A percentile compares a stretch with the other conserved stretches of the same genome.
Evolutionary conservation across 2,888 invertebrate species (phyloP).

Genomic region (Calliopum simillimum): DNA sequence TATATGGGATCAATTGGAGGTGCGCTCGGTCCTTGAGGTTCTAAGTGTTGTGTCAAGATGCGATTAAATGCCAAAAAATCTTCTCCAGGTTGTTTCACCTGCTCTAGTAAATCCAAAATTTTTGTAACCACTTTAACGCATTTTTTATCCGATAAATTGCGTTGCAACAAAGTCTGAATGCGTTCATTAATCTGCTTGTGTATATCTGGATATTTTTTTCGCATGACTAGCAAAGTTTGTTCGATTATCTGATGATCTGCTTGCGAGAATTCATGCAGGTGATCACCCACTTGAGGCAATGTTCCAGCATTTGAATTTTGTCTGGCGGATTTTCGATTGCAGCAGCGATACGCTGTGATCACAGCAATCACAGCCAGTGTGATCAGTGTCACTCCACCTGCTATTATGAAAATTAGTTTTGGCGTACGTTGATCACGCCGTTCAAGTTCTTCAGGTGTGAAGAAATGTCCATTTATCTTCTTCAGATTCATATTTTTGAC

Average conservation of each 20-base stretch:
- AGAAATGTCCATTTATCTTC: slow-evolving; percentile 57
- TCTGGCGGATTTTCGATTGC: neutral
- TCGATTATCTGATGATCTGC: slow-evolving; percentile 56
- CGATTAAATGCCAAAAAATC: slow-evolving; percentile 59
- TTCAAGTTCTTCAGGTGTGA: slow-evolving; percentile 56
- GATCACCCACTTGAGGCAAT: slow-evolving; percentile 28
- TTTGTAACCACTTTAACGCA: slow-evolving; percentile 56
- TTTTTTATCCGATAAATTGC: slow-evolving; percentile 54
- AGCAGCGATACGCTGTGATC: slow-evolving; percentile 39
- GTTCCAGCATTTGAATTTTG: slow-evolving; percentile 21
- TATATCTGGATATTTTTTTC: slow-evolving; percentile 57
- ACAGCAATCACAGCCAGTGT: slow-evolving; percentile 43
- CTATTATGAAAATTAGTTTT: slow-evolving; percentile 47
- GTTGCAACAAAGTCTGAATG: slow-evolving; percentile 52
- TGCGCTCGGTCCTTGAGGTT: slow-evolving; percentile 49
- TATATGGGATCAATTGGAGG: slow-evolving; percentile 55
- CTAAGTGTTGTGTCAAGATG: slow-evolving; percentile 56
- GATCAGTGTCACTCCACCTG: slow-evolving; percentile 35
- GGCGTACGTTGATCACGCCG: slow-evolving; percentile 46
- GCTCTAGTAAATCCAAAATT: slow-evolving; percentile 54
- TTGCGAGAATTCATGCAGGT: slow-evolving; percentile 53
- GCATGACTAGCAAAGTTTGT: slow-evolving; percentile 54
- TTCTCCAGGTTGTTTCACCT: slow-evolving; percentile 52
- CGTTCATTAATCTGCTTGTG: slow-evolving; percentile 53
- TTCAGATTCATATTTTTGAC: slow-evolving; percentile 53